These are phyloP conservation scores for Hippasteria phrygiana DNA, from an alignment of 53 echinoderm and acorn worm species.

Conservation along the genomic window DNA sequence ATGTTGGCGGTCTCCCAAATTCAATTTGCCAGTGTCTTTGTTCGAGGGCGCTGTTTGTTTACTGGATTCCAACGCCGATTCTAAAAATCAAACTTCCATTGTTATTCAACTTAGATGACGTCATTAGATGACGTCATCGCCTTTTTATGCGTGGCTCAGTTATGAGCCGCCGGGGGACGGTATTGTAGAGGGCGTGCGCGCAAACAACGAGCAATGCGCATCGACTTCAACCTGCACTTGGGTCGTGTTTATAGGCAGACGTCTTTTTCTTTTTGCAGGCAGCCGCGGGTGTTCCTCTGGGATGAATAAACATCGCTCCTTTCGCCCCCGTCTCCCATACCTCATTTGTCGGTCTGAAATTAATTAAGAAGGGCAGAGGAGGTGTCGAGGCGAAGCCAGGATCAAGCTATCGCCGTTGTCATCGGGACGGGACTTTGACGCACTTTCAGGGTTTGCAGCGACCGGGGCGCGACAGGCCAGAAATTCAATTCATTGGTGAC, in stretches of 20 bases:
- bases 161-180: background rate
- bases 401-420: slow-evolving; percentile 8
- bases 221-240: background rate
- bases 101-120: too few species aligned
- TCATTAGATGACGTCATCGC: too few species aligned
- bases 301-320: slow-evolving; percentile 30
- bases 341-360: slow-evolving; percentile 33
- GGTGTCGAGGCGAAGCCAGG: slow-evolving; percentile 16
- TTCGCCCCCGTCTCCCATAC: background rate
- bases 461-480: slow-evolving; percentile 20
- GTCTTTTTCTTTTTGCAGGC: background rate
- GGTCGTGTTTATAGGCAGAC: background rate
- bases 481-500: slow-evolving; percentile 18
- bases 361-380: slow-evolving; percentile 39
- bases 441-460: background rate
- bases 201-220: background rate
- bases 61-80: too few species aligned
- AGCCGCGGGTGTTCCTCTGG: slow-evolving; percentile 16
- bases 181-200: background rate
- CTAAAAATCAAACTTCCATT: too few species aligned
- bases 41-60: too few species aligned
- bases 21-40: too few species aligned
- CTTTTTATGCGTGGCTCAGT: too few species aligned
- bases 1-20: too few species aligned
- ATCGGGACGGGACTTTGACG: slow-evolving; percentile 24